phyloP scores from a whole-genome alignment of 2,113 vertebrate species.

The Pao palembangensis region DNA sequence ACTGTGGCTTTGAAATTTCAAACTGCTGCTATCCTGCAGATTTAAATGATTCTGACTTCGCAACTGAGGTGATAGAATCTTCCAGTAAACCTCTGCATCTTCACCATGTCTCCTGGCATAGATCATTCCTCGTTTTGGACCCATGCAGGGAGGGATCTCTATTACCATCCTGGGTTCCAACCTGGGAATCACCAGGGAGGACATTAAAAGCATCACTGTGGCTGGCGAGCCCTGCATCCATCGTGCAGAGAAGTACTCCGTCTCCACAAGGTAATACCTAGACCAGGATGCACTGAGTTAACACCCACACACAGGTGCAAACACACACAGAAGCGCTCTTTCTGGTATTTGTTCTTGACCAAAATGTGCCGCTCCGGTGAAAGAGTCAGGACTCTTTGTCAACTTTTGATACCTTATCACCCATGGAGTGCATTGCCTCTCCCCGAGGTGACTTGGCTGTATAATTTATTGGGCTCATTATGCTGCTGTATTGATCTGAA shows the following conservation, averaged over 20 bases:
- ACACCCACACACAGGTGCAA: not conserved
- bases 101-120: conserved; percentile 41
- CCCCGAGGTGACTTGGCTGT: conserved; percentile 11
- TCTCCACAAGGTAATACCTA: conserved; percentile 86
- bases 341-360: not conserved
- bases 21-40: no score
- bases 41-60: no score
- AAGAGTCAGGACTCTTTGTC: not conserved
- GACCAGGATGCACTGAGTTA: not conserved
- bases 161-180: conserved; percentile 92
- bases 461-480: conserved; percentile 43
- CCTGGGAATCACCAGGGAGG: conserved; percentile 81
- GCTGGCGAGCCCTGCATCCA: conserved; percentile 80
- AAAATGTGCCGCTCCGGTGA: not conserved
- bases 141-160: conserved; percentile 82
- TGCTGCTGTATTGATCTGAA: conserved; percentile 36
- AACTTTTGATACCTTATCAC: conserved; percentile 12
- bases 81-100: not conserved
- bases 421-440: conserved; percentile 6
- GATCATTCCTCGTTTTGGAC: conserved; percentile 87
- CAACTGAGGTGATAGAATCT: not conserved
- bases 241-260: conserved; percentile 81
- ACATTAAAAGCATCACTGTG: conserved; percentile 82
- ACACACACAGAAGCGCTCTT: not conserved
- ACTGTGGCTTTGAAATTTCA: not conserved